A percentile compares a stretch with the other conserved stretches of the same genome.
Evolutionary conservation across 2,113 vertebrate genomes (phyloP).

Genomic region (Petrocephalus zakoni): DNA sequence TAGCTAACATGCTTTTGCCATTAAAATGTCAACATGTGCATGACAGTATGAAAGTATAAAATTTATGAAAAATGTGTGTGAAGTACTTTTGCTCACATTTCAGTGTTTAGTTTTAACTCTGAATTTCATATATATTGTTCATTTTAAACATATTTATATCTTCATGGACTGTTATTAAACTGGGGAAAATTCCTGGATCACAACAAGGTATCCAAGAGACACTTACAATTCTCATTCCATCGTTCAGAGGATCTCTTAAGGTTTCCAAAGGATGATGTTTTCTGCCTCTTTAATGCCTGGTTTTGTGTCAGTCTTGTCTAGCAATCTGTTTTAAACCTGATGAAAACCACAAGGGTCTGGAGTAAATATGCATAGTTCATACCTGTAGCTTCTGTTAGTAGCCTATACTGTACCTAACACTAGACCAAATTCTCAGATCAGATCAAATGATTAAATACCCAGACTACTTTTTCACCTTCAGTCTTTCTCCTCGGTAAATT

Average conservation of each 20-base stretch:
- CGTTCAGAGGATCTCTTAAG: not conserved
- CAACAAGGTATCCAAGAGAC: not conserved
- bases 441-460: not conserved
- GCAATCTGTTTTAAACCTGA: not conserved
- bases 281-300: not conserved
- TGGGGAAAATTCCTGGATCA: not conserved
- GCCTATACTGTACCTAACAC: too few species aligned
- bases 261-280: not conserved
- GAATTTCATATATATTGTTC: not conserved
- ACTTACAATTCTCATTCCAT: not conserved
- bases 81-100: constrained; percentile 23
- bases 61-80: not conserved
- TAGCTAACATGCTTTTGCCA: not conserved
- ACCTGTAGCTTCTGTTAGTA: not conserved
- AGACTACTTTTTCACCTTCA: not conserved
- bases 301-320: not conserved
- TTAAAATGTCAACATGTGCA: not conserved
- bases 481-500: not conserved
- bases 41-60: not conserved
- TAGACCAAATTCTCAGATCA: not conserved
- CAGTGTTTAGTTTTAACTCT: not conserved
- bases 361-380: not conserved
- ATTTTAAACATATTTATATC: not conserved
- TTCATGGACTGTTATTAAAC: not conserved
- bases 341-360: not conserved